These are phyloP conservation scores for Anas capensis DNA, from an alignment of 2,797 vertebrate species.

Conservation along the genomic window DNA sequence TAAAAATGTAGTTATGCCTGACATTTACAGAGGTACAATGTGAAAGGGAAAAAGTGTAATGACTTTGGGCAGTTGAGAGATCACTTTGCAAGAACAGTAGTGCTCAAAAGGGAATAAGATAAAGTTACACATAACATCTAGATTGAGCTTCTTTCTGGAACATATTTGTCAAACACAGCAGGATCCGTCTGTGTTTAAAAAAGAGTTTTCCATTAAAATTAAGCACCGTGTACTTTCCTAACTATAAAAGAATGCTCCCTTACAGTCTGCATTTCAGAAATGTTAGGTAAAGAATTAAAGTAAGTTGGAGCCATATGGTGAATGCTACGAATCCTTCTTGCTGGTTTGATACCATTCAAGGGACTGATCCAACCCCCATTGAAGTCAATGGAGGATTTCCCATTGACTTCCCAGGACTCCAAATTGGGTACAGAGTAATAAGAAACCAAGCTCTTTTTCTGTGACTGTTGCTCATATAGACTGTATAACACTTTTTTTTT, in stretches of 20 bases:
- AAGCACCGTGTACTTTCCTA: slow-evolving; percentile 68
- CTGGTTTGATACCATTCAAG: neutral
- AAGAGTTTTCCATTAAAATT: slow-evolving; percentile 80
- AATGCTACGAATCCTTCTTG: slow-evolving; percentile 19
- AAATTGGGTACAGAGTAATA: neutral
- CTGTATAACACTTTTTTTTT: neutral
- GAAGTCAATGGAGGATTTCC: neutral
- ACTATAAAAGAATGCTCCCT: slow-evolving; percentile 36
- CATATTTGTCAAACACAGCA: slow-evolving; percentile 81
- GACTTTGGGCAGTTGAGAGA: slow-evolving; percentile 87
- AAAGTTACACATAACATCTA: slow-evolving; percentile 84
- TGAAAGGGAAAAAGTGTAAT: slow-evolving; percentile 87
- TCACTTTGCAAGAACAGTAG: slow-evolving; percentile 83
- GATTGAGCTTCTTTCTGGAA: slow-evolving; percentile 81
- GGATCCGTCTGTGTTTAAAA: slow-evolving; percentile 71
- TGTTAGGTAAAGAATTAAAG: slow-evolving; percentile 52
- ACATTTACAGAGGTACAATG: slow-evolving; percentile 90
- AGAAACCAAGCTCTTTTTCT: neutral
- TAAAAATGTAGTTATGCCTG: slow-evolving; percentile 91
- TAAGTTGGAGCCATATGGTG: neutral
- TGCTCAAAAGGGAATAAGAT: slow-evolving; percentile 85
- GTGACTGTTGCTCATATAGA: neutral
- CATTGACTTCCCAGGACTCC: neutral
- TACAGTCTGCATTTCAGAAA: slow-evolving; percentile 43
- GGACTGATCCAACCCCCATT: neutral